phyloP scores from a whole-genome alignment of 2,113 vertebrate genomes.

The Syngnathus scovelli region DNA sequence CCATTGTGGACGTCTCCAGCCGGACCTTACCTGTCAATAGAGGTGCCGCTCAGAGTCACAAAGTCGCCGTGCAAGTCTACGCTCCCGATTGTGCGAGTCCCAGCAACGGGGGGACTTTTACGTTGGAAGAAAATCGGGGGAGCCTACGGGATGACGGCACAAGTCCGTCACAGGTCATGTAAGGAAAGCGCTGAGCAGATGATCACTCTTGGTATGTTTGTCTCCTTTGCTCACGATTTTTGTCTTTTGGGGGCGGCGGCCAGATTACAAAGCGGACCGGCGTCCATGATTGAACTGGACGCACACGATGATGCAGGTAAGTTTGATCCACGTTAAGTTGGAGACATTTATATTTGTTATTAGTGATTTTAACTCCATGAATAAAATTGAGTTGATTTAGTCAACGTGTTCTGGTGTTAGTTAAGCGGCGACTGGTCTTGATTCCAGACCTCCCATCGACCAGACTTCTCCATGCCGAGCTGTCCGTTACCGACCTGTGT shows the following conservation, averaged over 20 bases:
- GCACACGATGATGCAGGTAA: conserved; percentile 33
- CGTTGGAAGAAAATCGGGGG: neutral
- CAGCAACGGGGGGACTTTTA: neutral
- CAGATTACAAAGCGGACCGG: conserved; percentile 60
- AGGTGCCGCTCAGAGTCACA: neutral
- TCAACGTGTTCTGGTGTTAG: too few relatives aligned
- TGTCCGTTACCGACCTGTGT: conserved; percentile 54
- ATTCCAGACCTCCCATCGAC: conserved; percentile 42
- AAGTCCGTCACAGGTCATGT: conserved; percentile 7
- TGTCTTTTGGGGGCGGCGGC: conserved; percentile 32
- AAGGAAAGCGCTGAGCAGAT: conserved; percentile 3
- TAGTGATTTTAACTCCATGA: too few relatives aligned
- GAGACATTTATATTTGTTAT: too few relatives aligned
- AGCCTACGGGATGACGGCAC: neutral
- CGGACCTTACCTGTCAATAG: neutral
- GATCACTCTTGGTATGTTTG: too few relatives aligned
- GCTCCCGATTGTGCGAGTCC: neutral
- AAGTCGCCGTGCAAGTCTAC: neutral
- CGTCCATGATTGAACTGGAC: conserved; percentile 56
- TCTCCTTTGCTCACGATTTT: neutral
- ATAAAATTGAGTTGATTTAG: too few relatives aligned
- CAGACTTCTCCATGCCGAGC: neutral
- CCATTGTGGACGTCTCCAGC: conserved; percentile 37
- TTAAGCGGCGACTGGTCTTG: neutral
- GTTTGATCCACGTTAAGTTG: conserved; percentile 6